Evolutionary conservation across 2,113 vertebrate species (phyloP), one percentile per base, ranked within the genome.

Genomic region (Gambusia affinis): DNA sequence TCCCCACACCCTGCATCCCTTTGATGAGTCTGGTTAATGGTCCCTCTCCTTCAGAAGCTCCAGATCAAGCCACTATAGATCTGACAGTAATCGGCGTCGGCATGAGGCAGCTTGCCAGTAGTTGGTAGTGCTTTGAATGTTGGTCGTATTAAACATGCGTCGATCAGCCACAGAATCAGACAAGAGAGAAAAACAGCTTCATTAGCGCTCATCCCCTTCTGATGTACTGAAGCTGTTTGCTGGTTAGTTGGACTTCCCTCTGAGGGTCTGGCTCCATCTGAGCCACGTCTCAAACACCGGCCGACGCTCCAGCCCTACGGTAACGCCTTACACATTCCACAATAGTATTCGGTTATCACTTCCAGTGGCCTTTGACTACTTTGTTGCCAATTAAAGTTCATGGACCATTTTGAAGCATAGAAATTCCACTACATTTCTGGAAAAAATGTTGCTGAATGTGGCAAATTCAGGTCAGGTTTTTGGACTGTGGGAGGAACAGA

Each of bases 1-100:
- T 47, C 44, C 5, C 17, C 44, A 15, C 60, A 67, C 57, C 80
- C 63, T 78, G 76, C 66, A 67, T 75, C 63, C 7, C 60, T 75
- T 78, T 75, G 70, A 81, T 74, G 72, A 76, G 1, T 35, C 68
- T 80, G 8, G 42, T 72, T 83, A 76, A 80, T 67, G 22, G 69
- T 70, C 39, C 15, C 28, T 71, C 75, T 79, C 54, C 42, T 61
- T 73, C 29, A 73, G 33, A 84, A 76, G 76, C 12, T 28, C 61
- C 44, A 39, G 44, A 71, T 78, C 0, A 8, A 44, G 75, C 71
- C 65, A 24, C 82, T 47, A 17, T 75, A 30, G 77, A 71, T 78
- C 39, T 75, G 75, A 81, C 60, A 65, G 85, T 29, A 65, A n/a
- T 67, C 47, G 1, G 17, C 12, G 39, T 62, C 54, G 63, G 66